Conservation (phyloP, 1,140 invertebrate genomes). For the Drosophila erecta region DNA sequence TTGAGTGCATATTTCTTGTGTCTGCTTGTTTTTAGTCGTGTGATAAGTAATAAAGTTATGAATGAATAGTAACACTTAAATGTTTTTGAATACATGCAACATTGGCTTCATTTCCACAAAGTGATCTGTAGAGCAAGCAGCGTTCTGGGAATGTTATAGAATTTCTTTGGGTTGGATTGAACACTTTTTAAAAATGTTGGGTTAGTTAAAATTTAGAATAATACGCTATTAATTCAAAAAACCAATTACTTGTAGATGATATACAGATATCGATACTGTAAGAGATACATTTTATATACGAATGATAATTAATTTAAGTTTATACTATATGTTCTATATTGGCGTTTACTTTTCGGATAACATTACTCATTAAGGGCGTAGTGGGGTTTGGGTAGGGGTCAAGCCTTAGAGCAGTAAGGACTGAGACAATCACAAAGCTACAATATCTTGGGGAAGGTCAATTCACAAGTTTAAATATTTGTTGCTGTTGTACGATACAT, state of each 20-base stretch:
- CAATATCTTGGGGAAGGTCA: constrained; percentile 23
- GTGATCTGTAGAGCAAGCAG: constrained; percentile 50
- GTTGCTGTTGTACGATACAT: constrained; percentile 58
- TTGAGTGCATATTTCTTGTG: constrained; percentile 13
- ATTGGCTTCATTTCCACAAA: constrained; percentile 8
- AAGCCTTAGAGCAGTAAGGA: constrained; percentile 73
- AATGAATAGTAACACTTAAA: constrained; percentile 12
- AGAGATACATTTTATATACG: constrained; percentile 63
- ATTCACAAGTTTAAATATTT: constrained; percentile 52
- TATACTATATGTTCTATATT: constrained; percentile 58
- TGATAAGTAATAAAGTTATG: constrained; percentile 12
- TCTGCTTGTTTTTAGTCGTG: constrained; percentile 39
- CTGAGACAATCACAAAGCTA: constrained; percentile 59
- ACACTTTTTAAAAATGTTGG: constrained; percentile 19
- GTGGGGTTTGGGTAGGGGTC: constrained; percentile 11
- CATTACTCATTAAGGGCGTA: constrained; percentile 2
- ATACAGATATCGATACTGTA: constrained; percentile 58
- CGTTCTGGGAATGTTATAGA: constrained; percentile 71
- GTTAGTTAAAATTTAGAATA: constrained; percentile 61
- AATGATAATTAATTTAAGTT: constrained; percentile 40
- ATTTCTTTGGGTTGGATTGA: constrained; percentile 58
- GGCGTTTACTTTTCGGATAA: constrained; percentile 71
- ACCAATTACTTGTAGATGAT: constrained; percentile 78
- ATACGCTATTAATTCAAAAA: constrained; percentile 37
- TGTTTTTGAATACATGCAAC: constrained; percentile 29